Conservation (phyloP, 2,797 vertebrate species). For the Rhodeus uyekii region DNA sequence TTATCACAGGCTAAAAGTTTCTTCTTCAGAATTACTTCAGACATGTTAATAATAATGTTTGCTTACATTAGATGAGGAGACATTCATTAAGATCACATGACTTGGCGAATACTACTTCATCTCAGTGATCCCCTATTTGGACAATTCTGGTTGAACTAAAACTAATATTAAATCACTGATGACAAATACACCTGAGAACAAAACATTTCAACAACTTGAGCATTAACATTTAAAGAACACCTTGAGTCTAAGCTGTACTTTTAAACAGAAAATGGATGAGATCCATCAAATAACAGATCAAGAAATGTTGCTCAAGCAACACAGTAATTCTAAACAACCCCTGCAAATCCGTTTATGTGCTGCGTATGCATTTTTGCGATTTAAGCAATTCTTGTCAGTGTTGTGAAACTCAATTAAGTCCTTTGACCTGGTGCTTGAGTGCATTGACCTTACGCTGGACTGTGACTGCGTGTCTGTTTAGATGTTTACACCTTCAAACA, state of each 20-base stretch:
- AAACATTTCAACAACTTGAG: background rate
- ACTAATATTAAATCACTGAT: background rate
- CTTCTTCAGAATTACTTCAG: background rate
- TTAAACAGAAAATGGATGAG: background rate
- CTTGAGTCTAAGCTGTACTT: background rate
- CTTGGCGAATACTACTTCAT: background rate
- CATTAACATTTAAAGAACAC: background rate
- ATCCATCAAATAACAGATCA: background rate
- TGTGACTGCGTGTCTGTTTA: background rate
- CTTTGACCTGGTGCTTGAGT: constrained; percentile 4
- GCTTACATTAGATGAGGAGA: background rate
- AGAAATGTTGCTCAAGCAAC: background rate
- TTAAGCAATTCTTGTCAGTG: constrained; percentile 4
- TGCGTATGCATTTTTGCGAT: background rate
- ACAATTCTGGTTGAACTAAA: background rate
- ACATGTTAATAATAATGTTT: background rate
- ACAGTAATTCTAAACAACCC: background rate
- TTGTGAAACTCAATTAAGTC: constrained; percentile 21
- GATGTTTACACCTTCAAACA: constrained; percentile 16
- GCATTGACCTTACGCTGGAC: constrained; percentile 30
- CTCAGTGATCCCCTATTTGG: background rate
- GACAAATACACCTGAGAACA: background rate
- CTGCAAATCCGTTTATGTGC: constrained; percentile 6
- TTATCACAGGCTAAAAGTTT: background rate
- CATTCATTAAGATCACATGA: background rate